These are phyloP conservation scores for Belgica antarctica DNA, from an alignment of 2,888 invertebrate species.

Conservation along the genomic window DNA sequence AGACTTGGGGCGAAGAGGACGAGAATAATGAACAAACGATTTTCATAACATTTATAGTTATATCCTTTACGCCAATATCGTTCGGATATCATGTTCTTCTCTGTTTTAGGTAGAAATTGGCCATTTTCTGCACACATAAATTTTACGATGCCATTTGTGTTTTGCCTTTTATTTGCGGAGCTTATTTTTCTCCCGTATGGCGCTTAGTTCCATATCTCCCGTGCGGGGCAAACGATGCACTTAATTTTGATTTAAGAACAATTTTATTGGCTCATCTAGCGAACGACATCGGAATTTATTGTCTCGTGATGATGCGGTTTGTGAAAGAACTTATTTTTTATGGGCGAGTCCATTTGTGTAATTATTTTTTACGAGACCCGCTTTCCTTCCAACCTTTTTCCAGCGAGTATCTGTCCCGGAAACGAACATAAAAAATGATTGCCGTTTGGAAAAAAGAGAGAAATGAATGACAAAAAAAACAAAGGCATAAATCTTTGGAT, in stretches of 20 bases:
- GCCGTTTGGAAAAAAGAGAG: slow-evolving; percentile 26
- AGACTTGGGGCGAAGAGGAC: too few species aligned
- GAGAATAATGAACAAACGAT: slow-evolving; percentile 41
- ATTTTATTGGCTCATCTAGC: slow-evolving; percentile 27
- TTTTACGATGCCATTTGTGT: slow-evolving; percentile 43
- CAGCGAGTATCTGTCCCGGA: not conserved
- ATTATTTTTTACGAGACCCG: slow-evolving; percentile 43
- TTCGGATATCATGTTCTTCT: slow-evolving; percentile 26
- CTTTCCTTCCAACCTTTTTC: slow-evolving; percentile 9
- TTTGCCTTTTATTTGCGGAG: slow-evolving; percentile 35
- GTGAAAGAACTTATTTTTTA: slow-evolving; percentile 29
- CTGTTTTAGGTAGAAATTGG: slow-evolving; percentile 42
- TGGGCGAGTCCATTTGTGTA: slow-evolving; percentile 28
- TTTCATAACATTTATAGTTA: slow-evolving; percentile 34
- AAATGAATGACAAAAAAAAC: slow-evolving; percentile 28
- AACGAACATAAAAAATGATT: slow-evolving; percentile 27
- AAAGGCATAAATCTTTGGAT: slow-evolving; percentile 39
- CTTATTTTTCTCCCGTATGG: not conserved
- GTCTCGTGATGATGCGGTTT: slow-evolving; percentile 42
- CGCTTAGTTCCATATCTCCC: not conserved
- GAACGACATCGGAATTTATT: slow-evolving; percentile 33
- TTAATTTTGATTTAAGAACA: slow-evolving; percentile 43
- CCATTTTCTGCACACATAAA: slow-evolving; percentile 42
- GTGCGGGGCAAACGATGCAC: slow-evolving; percentile 36
- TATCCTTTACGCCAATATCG: slow-evolving; percentile 23